Conservation (phyloP, 2,888 invertebrate genomes). For the Empis livida region DNA sequence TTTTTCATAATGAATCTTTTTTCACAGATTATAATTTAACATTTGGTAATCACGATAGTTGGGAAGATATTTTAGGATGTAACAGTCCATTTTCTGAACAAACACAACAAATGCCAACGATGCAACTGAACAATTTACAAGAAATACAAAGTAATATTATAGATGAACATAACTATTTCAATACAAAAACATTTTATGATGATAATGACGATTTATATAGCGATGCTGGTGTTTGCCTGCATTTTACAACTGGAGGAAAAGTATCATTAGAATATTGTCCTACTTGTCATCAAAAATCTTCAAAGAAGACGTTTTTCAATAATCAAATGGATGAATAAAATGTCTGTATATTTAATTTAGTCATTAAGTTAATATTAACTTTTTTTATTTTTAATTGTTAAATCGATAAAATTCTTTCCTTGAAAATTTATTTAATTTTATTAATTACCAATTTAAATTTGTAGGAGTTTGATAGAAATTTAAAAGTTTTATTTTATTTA, state of each 20-base stretch:
- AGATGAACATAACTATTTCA: constrained; percentile 17
- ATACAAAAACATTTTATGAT: constrained; percentile 1
- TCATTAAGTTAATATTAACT: not conserved
- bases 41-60: constrained; percentile 15
- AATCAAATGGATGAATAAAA: not conserved
- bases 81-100: constrained; percentile 6
- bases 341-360: not conserved
- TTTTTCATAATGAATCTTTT: constrained; percentile 19
- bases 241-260: constrained; percentile 39
- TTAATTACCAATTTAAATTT: no score
- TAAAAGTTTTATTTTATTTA: not conserved
- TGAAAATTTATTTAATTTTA: no score
- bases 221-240: constrained; percentile 43
- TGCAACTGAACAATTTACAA: not conserved
- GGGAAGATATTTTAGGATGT: constrained; percentile 13
- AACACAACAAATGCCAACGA: not conserved
- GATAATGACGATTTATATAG: constrained; percentile 15
- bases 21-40: constrained; percentile 22
- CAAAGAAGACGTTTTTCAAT: not conserved
- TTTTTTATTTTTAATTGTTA: not conserved
- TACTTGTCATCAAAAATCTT: constrained; percentile 38
- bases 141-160: constrained; percentile 7
- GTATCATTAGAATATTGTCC: constrained; percentile 46
- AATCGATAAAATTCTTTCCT: no score
- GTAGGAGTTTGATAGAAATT: no score